Percentiles rank a stretch among this genome's conserved stretches.
Evolutionary conservation across 2,113 vertebrate species (phyloP).

Genomic region (Pungitius pungitius): DNA sequence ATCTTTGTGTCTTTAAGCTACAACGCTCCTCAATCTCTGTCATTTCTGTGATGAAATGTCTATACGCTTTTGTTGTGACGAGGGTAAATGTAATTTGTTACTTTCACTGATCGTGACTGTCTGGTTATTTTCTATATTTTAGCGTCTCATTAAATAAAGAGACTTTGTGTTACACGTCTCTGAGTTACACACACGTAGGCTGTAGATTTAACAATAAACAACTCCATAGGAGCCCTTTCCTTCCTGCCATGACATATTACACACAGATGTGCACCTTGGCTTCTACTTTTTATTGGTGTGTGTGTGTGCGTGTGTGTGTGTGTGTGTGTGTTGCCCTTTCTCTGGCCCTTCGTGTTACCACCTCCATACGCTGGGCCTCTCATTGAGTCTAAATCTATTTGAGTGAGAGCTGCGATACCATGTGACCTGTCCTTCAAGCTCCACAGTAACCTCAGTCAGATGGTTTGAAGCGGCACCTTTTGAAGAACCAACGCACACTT

Average conservation of each 20-base stretch:
- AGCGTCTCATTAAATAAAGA: background rate
- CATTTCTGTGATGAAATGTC: slow-evolving; percentile 34
- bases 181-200: background rate
- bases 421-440: slow-evolving; percentile 19
- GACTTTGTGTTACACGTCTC: background rate
- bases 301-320: slow-evolving; percentile 11
- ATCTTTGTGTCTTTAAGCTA: slow-evolving; percentile 24
- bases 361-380: slow-evolving; percentile 26
- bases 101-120: background rate
- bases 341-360: slow-evolving; percentile 22
- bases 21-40: slow-evolving; percentile 20
- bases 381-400: slow-evolving; percentile 42
- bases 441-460: slow-evolving; percentile 39
- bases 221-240: slow-evolving; percentile 22
- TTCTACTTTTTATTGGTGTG: slow-evolving; percentile 31
- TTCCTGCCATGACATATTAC: slow-evolving; percentile 16
- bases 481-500: slow-evolving; percentile 3
- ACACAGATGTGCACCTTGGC: slow-evolving; percentile 46
- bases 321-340: slow-evolving; percentile 3
- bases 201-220: slow-evolving; percentile 30
- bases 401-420: slow-evolving; percentile 29
- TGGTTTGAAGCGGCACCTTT: slow-evolving; percentile 32
- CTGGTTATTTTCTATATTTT: background rate
- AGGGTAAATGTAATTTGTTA: background rate
- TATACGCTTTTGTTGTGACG: background rate